A percentile compares a stretch with the other conserved stretches of the same genome.
Conservation (phyloP, 2,113 vertebrate genomes). For the Hippocampus guttulatus region DNA sequence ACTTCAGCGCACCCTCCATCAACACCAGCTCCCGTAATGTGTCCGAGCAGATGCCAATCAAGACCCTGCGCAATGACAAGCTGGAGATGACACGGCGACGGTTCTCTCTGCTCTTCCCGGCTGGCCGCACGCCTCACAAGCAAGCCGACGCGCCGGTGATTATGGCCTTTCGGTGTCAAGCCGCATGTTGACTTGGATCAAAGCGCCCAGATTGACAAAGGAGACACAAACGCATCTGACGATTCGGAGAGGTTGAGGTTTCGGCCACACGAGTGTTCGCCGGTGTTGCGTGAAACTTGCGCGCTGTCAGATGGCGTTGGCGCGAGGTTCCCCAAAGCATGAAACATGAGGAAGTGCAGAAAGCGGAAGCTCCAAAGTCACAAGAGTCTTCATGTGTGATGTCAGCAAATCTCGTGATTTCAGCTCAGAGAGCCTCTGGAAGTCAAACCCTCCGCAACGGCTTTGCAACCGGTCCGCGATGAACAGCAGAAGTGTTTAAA, state of each 20-base stretch:
- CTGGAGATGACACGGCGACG: conserved; percentile 55
- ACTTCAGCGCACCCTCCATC: conserved; percentile 58
- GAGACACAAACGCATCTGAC: conserved; percentile 57
- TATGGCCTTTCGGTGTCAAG: conserved; percentile 69
- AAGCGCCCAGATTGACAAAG: conserved; percentile 52
- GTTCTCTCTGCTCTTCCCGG: conserved; percentile 41
- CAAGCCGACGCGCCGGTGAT: conserved; percentile 58
- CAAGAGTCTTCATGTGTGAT: neutral
- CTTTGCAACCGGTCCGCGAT: no score
- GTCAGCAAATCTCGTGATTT: neutral
- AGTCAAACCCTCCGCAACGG: neutral
- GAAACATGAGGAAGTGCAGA: conserved; percentile 8
- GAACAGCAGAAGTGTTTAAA: no score
- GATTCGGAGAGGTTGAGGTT: conserved; percentile 42
- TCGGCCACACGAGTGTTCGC: conserved; percentile 37
- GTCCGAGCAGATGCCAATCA: conserved; percentile 68
- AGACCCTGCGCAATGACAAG: conserved; percentile 54
- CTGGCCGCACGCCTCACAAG: conserved; percentile 58
- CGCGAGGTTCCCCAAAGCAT: conserved; percentile 9
- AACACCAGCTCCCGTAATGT: conserved; percentile 61
- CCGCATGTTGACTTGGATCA: conserved; percentile 59
- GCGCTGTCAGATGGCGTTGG: conserved; percentile 43
- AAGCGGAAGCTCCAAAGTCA: neutral
- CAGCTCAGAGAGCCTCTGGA: neutral
- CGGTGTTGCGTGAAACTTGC: conserved; percentile 27